Evolutionary conservation across 2,113 vertebrate genomes (phyloP).

Genomic region (Pogona vitticeps): DNA sequence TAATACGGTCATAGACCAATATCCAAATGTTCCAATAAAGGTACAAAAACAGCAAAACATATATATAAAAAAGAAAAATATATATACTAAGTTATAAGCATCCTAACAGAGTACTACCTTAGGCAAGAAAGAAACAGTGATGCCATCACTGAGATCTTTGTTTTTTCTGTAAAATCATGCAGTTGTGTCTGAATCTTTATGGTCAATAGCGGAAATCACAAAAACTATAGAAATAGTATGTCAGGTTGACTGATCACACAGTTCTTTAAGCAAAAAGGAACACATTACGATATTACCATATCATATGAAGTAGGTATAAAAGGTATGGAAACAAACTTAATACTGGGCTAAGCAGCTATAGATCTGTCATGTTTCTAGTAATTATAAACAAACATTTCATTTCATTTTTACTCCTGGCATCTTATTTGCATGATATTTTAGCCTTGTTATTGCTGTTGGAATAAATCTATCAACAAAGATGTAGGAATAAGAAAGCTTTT

Average conservation of each 20-base stretch:
- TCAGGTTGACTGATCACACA: neutral
- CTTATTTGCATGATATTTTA: neutral
- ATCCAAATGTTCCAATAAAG: too few relatives aligned
- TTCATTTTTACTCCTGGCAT: neutral
- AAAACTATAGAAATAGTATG: neutral
- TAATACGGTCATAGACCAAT: too few relatives aligned
- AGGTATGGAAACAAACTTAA: neutral
- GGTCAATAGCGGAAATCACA: neutral
- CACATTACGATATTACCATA: neutral
- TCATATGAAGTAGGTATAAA: neutral
- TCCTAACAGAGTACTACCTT: too few relatives aligned
- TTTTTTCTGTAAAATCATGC: neutral
- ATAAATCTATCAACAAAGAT: neutral
- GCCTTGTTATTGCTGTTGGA: too few relatives aligned
- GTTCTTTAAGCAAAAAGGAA: neutral
- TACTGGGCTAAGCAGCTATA: neutral
- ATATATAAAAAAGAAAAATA: too few relatives aligned
- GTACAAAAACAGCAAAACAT: too few relatives aligned
- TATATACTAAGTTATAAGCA: too few relatives aligned
- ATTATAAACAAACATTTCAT: neutral
- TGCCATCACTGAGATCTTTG: neutral
- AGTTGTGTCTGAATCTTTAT: neutral
- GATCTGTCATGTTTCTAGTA: too few relatives aligned
- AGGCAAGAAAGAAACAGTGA: neutral
- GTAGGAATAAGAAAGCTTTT: neutral